phyloP scores from a whole-genome alignment of 2,888 invertebrate species.

The Synanthedon tipuliformis region DNA sequence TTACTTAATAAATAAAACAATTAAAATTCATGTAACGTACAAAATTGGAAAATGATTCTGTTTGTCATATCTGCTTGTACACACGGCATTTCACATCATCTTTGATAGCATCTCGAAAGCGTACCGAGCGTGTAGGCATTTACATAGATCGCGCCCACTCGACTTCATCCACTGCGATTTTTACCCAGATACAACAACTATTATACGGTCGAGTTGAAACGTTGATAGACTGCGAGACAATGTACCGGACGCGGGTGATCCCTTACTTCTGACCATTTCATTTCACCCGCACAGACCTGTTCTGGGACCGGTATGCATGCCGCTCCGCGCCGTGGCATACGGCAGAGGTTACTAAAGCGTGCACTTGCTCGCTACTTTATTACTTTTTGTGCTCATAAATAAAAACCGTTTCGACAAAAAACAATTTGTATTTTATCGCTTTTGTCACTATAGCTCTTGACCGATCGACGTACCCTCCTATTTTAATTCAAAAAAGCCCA shows the following conservation, averaged over 20 bases:
- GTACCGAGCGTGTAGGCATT: slow-evolving; percentile 56
- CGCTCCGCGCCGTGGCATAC: slow-evolving; percentile 37
- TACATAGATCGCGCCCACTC: slow-evolving; percentile 58
- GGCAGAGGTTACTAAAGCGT: slow-evolving; percentile 59
- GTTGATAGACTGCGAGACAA: slow-evolving; percentile 37
- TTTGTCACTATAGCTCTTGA: slow-evolving; percentile 30
- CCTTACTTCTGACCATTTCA: slow-evolving; percentile 35
- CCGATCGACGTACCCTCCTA: no score
- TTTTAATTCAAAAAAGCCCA: no score
- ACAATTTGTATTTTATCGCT: slow-evolving; percentile 45
- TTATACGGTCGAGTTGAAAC: slow-evolving; percentile 48
- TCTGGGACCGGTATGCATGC: slow-evolving; percentile 32
- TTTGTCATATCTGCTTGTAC: slow-evolving; percentile 34
- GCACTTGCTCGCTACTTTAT: slow-evolving; percentile 60
- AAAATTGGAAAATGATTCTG: slow-evolving; percentile 1
- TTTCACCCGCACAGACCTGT: slow-evolving; percentile 43
- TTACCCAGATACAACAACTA: slow-evolving; percentile 44
- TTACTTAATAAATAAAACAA: no score
- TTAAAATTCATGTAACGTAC: no score
- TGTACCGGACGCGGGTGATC: slow-evolving; percentile 26
- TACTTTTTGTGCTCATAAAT: slow-evolving; percentile 62
- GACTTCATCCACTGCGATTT: slow-evolving; percentile 42
- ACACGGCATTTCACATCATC: slow-evolving; percentile 24
- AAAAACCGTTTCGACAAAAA: slow-evolving; percentile 50
- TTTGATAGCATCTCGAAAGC: slow-evolving; percentile 55